phyloP scores from a whole-genome alignment of 30 jellyfish, hydroid and myxozoan genomes.

The Clytia hemisphaerica region DNA sequence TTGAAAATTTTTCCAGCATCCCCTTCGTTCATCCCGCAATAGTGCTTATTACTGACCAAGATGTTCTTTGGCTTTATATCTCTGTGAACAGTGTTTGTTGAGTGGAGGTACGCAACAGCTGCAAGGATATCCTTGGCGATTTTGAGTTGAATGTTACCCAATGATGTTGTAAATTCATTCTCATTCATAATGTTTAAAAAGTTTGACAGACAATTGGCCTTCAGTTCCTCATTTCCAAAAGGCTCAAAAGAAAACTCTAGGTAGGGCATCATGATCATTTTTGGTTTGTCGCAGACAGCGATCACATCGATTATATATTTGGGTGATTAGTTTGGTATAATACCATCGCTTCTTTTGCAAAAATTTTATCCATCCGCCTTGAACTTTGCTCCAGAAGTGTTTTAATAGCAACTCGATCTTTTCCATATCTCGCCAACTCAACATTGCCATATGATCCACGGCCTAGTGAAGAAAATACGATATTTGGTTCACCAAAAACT shows the following conservation, averaged over 20 bases:
- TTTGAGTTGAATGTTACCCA: too few relatives aligned
- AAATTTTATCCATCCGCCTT: too few relatives aligned
- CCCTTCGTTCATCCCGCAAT: not conserved
- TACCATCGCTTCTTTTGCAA: slow-evolving; percentile 5
- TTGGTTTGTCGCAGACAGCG: not conserved
- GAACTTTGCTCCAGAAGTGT: too few relatives aligned
- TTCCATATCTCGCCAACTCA: too few relatives aligned
- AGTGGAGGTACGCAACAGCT: not conserved
- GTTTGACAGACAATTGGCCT: not conserved
- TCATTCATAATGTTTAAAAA: not conserved
- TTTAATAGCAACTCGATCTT: too few relatives aligned
- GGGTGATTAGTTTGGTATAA: not conserved
- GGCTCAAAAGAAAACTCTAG: not conserved
- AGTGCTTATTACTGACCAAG: not conserved
- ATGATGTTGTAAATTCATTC: slow-evolving; percentile 5
- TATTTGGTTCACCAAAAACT: too few relatives aligned
- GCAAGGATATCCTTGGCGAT: not conserved
- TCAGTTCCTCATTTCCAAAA: not conserved
- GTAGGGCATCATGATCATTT: not conserved
- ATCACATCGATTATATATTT: not conserved
- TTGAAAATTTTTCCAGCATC: not conserved
- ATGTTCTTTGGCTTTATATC: slow-evolving; percentile 1
- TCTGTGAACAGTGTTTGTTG: slow-evolving; percentile 3
- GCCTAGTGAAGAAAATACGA: too few relatives aligned
- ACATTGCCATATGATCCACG: too few relatives aligned